Conservation (phyloP, 2,797 vertebrate species). For the Momotus momota region DNA sequence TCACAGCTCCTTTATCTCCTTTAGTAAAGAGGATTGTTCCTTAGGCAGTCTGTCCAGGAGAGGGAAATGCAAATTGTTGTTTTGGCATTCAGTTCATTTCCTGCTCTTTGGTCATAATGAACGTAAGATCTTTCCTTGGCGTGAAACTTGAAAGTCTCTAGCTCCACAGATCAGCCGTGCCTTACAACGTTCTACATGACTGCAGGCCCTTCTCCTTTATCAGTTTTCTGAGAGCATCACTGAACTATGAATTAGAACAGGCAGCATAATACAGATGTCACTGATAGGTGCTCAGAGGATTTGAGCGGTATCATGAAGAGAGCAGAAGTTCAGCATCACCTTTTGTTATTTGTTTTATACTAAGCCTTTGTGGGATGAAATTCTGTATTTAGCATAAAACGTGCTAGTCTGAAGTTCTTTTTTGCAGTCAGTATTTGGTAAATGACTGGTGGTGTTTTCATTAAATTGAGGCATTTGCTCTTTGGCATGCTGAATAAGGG, state of each 20-base stretch:
- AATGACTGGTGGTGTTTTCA: neutral
- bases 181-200: neutral
- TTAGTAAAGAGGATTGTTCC: neutral
- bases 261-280: neutral
- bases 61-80: slow-evolving; percentile 44
- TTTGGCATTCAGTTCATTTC: slow-evolving; percentile 40
- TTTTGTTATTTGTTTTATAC: neutral
- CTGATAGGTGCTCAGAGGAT: neutral
- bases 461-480: neutral
- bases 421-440: neutral
- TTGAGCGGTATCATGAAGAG: neutral
- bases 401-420: neutral
- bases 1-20: neutral
- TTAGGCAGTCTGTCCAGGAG: neutral
- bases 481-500: neutral
- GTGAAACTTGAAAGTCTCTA: neutral
- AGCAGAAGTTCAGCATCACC: neutral
- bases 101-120: slow-evolving; percentile 55
- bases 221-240: neutral
- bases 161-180: neutral
- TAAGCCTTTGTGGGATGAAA: neutral
- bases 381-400: neutral
- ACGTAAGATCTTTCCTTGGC: neutral
- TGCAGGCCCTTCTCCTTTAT: neutral
- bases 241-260: neutral